These are phyloP conservation scores for Butorides virescens DNA, from an alignment of 2,113 vertebrate genomes.

Conservation along the genomic window DNA sequence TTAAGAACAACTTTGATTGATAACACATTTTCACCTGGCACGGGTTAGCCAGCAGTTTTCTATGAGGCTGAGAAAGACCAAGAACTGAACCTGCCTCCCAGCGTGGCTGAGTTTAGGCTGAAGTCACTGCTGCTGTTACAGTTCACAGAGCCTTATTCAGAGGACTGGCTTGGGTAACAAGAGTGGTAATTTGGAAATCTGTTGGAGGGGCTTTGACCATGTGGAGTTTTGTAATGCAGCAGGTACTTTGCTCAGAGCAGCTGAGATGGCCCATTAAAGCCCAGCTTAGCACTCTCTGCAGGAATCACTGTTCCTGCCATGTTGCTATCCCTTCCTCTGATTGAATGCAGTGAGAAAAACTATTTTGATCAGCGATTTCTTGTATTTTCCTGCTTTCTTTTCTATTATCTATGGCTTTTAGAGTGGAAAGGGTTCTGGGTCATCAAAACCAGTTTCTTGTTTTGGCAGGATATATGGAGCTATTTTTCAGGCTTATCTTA, in stretches of 20 bases:
- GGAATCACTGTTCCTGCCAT: not conserved
- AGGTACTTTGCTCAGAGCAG: not conserved
- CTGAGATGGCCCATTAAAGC: not conserved
- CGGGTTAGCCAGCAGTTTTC: not conserved
- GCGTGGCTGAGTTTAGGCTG: not conserved
- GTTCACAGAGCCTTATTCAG: not conserved
- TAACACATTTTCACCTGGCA: not conserved
- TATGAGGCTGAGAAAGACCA: not conserved
- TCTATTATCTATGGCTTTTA: not conserved
- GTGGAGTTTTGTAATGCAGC: not conserved
- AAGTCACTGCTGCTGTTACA: not conserved
- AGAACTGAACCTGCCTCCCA: not conserved
- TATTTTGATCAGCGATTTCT: not conserved
- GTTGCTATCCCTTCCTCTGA: not conserved
- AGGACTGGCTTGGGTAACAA: not conserved
- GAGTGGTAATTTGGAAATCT: no score
- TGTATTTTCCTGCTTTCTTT: not conserved
- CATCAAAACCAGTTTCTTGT: not conserved
- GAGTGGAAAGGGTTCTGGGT: not conserved
- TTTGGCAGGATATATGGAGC: not conserved
- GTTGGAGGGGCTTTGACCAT: not conserved
- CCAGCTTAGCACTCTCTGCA: not conserved
- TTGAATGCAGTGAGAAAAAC: not conserved
- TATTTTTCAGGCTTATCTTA: not conserved
- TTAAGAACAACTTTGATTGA: not conserved